Evolutionary conservation across 2,797 vertebrate species (phyloP).

Genomic region (Arctocebus calabarensis): DNA sequence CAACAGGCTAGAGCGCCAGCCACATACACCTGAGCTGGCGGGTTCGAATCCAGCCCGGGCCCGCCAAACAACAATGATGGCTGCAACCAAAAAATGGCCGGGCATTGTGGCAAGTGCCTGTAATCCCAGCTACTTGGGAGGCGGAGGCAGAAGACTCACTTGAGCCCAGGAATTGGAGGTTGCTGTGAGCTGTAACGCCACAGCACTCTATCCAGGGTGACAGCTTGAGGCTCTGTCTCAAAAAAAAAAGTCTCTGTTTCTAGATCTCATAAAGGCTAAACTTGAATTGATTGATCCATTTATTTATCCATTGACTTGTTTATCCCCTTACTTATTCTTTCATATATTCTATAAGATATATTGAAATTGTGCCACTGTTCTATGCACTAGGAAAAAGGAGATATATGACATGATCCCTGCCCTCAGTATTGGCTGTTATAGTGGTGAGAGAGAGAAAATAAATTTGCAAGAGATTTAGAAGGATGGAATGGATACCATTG

Average conservation of each 20-base stretch:
- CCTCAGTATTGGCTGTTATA: not conserved
- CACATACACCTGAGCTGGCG: no score
- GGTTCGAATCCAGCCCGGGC: no score
- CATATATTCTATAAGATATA: not conserved
- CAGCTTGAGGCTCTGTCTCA: no score
- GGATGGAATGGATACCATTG: not conserved
- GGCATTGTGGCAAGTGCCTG: no score
- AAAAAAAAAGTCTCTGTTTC: not conserved
- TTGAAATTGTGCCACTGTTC: not conserved
- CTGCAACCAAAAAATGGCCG: no score
- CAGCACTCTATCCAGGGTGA: no score
- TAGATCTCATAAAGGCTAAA: slow-evolving; percentile 18
- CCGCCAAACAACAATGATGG: no score
- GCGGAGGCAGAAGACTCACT: no score
- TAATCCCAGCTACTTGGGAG: no score
- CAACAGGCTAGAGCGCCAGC: no score
- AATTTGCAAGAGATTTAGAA: not conserved
- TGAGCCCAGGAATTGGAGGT: no score
- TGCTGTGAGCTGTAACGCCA: no score
- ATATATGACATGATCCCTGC: not conserved
- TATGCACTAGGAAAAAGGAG: not conserved
- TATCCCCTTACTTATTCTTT: not conserved
- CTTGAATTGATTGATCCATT: not conserved
- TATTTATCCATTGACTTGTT: not conserved
- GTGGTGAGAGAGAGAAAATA: not conserved